phyloP scores from a whole-genome alignment of 2,797 vertebrate genomes.

The Bovichtus variegatus region DNA sequence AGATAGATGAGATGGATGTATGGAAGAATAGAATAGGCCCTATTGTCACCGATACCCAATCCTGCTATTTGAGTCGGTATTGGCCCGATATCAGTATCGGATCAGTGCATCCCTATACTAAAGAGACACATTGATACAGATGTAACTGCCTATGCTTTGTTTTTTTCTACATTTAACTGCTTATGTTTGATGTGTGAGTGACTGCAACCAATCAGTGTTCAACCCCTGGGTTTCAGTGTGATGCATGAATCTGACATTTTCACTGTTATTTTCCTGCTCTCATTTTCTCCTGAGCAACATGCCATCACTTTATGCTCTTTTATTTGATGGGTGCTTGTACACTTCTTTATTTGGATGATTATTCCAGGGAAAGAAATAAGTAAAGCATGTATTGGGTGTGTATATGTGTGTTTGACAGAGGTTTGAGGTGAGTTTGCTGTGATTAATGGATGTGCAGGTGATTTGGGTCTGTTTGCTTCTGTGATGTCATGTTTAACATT shows the following conservation, averaged over 20 bases:
- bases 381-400: slow-evolving; percentile 62
- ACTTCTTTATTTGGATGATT: slow-evolving; percentile 47
- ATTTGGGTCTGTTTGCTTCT: slow-evolving; percentile 60
- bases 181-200: slow-evolving; percentile 20
- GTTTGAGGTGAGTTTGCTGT: slow-evolving; percentile 71
- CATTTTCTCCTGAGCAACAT: slow-evolving; percentile 56
- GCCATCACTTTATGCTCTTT: slow-evolving; percentile 44
- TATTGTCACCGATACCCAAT: background rate
- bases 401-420: slow-evolving; percentile 39
- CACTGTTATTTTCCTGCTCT: slow-evolving; percentile 33
- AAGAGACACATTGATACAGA: slow-evolving; percentile 36
- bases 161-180: slow-evolving; percentile 13
- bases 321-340: slow-evolving; percentile 48
- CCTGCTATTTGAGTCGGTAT: background rate
- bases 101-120: too few relatives aligned
- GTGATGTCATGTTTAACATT: slow-evolving; percentile 33
- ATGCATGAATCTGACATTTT: slow-evolving; percentile 73
- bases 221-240: slow-evolving; percentile 52
- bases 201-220: slow-evolving; percentile 21
- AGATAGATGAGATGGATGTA: too few relatives aligned
- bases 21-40: too few relatives aligned
- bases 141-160: background rate
- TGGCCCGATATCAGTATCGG: background rate
- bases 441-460: slow-evolving; percentile 49
- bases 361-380: slow-evolving; percentile 28